A percentile compares a stretch with the other conserved stretches of the same genome.
phyloP scores from a whole-genome alignment of 2,888 invertebrate species.

The Metopia argyrocephala region DNA sequence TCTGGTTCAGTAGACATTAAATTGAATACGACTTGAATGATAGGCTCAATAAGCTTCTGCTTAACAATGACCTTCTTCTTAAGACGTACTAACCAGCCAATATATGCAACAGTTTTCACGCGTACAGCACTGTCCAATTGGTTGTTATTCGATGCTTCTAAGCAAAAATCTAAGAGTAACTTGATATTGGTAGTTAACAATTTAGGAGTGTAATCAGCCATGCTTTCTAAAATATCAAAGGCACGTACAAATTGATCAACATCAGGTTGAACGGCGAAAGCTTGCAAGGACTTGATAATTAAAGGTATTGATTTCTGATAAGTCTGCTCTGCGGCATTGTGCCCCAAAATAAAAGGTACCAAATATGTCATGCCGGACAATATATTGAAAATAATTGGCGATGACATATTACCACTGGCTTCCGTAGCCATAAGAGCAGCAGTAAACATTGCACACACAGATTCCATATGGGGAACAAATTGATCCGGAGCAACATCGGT shows the following conservation, averaged over 20 bases:
- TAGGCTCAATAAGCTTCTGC: conserved; percentile 85
- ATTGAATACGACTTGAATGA: conserved; percentile 83
- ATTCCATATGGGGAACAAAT: conserved; percentile 83
- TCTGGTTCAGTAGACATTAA: conserved; percentile 84
- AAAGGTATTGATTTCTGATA: conserved; percentile 83
- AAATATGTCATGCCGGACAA: conserved; percentile 83
- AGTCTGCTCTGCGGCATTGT: conserved; percentile 79
- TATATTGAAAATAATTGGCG: conserved; percentile 76
- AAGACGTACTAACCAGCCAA: conserved; percentile 83
- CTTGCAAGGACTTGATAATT: conserved; percentile 82
- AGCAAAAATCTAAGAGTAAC: conserved; percentile 83
- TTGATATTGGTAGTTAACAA: conserved; percentile 81
- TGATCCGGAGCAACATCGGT: conserved; percentile 85
- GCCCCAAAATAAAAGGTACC: conserved; percentile 82
- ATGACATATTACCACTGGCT: conserved; percentile 74
- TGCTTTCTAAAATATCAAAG: conserved; percentile 77
- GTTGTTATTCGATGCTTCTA: conserved; percentile 82
- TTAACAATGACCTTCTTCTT: conserved; percentile 86
- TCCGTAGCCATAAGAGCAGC: conserved; percentile 74
- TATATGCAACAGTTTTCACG: conserved; percentile 84
- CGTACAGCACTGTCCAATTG: conserved; percentile 82
- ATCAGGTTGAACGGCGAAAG: conserved; percentile 80
- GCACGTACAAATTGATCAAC: conserved; percentile 79
- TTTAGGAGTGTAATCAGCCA: conserved; percentile 76
- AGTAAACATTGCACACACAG: conserved; percentile 80